Base-by-base conservation (phyloP, 2,797 vertebrate genomes). In the Hylomyscus alleni region DNA sequence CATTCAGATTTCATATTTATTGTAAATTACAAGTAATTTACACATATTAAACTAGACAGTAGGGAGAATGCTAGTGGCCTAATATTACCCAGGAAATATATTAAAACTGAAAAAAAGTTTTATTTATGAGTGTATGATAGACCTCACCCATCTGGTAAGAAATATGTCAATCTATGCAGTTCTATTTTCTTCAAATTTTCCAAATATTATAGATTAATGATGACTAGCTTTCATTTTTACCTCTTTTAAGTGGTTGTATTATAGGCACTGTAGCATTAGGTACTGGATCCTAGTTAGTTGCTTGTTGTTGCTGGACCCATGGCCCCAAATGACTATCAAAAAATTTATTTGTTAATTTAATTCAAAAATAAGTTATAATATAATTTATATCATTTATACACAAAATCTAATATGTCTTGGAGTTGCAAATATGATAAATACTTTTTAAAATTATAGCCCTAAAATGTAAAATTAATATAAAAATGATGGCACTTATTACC, bases 401-500 rank as follows among this genome's bases (percentile, higher is more conserved):
- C 54, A 81, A 81, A 58, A 26, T 82, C 12, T 40, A 37, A 26
- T 58, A 58, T 26, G 15, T 58, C 12, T 26, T 58, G 22, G n/a
- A 58, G 22, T 58, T 82, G 56, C 54, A 58, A 50, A 58, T 58
- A 26, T 58, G 12, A 8, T 31, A 47, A n/a, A 69, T 81, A 19
- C 75, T 94, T 93, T 93, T 75, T 37, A 82, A 94, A 95, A 97
- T 87, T 96, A 95, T 95, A 94, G 84, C 0, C 34, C 89, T 77
- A 29, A 94, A 97, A 31, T 31, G 80, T 85, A 72, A 7, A 60
- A 73, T 8, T 14, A 69, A 31, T 7, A 69, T 1, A 47, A 47
- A 50, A 58, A 13, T 54, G 47, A 37, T 24, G 1, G 37, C 37
- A 29, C 37, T 6, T 60, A 40, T 60, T 40, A 13, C 54, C 37